These are phyloP conservation scores for Cettia cetti DNA, from an alignment of 2,113 vertebrate species.

Conservation along the genomic window DNA sequence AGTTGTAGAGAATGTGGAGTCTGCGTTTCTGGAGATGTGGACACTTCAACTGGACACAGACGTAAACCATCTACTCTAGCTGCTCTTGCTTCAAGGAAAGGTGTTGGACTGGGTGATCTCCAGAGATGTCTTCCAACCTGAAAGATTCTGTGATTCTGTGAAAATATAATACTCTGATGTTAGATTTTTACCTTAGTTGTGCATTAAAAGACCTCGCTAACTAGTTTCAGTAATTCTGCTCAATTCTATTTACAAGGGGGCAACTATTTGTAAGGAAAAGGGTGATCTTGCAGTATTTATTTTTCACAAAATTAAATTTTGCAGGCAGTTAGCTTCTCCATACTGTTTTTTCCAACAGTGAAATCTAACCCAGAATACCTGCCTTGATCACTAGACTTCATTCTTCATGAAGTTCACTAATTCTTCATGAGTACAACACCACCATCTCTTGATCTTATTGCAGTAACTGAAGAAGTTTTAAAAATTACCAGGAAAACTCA, in stretches of 20 bases:
- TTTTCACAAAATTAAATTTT: not conserved
- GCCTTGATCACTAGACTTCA: not conserved
- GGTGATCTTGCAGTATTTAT: not conserved
- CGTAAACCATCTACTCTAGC: accelerated
- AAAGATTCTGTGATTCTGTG: not conserved
- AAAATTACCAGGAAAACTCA: not conserved
- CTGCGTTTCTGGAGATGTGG: not conserved
- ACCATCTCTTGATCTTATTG: not conserved
- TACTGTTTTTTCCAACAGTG: not conserved
- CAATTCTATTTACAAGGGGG: not conserved
- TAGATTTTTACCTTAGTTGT: not conserved
- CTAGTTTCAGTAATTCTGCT: not conserved
- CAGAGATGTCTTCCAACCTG: not conserved
- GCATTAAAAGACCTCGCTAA: not conserved
- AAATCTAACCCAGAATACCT: not conserved
- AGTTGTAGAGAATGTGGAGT: not conserved
- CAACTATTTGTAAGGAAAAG: not conserved
- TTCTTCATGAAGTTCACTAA: not conserved
- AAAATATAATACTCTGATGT: not conserved
- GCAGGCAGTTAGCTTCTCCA: not conserved
- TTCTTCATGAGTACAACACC: not conserved
- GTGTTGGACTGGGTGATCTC: not conserved
- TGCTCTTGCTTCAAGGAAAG: not conserved
- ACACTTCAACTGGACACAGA: not conserved
- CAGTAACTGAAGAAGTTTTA: not conserved